Evolutionary conservation across 1,140 invertebrate species (phyloP), one percentile per base, ranked within the genome.

Genomic region (Tetramorium parvispinum): DNA sequence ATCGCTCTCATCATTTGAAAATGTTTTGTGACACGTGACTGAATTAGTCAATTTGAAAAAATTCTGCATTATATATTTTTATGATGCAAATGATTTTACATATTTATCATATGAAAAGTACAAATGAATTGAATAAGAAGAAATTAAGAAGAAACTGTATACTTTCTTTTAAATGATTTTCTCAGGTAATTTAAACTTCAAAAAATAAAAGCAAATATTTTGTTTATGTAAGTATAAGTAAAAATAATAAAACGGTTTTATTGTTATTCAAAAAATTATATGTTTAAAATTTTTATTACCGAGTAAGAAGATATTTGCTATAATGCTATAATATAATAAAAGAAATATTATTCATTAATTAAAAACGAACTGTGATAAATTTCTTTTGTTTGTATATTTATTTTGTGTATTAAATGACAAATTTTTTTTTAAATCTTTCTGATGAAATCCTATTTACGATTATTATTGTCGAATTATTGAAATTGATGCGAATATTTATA

Each of bases 1-100:
- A 95, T 85, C 94, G 93, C 27, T 95, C 95, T 27, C 95, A 96
- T 86, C 93, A 95, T n/a, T n/a, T n/a, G 49, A 95, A 49, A 49
- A 96, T 87, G 90, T 96, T 13, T 90, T 95, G 2, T 91, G 95
- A 63, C 95, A 96, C 86, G 91, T 95, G 40, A 86, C 91, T 10
- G 94, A 93, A 59, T 94, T 93, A 86, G 13, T 53, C 13, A n/a
- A 21, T n/a, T 55, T n/a, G n/a, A 55, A 21, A 3, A 55, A 55
- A 18, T 8, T 55, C 8, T 55, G 53, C n/a, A 55, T 51, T 51
- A 18, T 18, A 51, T 51, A 51, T 55, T 55, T 55, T 21, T n/a
- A 55, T 18, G 3, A 55, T 55, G 51, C 53, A 55, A 53, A 53
- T 53, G 2, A n/a, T 53, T 53, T 53, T 53, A 46, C 46, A 3